Evolutionary conservation across 2,113 vertebrate species (phyloP), one percentile per base, ranked within the genome.

Genomic region (Platysteira castanea): DNA sequence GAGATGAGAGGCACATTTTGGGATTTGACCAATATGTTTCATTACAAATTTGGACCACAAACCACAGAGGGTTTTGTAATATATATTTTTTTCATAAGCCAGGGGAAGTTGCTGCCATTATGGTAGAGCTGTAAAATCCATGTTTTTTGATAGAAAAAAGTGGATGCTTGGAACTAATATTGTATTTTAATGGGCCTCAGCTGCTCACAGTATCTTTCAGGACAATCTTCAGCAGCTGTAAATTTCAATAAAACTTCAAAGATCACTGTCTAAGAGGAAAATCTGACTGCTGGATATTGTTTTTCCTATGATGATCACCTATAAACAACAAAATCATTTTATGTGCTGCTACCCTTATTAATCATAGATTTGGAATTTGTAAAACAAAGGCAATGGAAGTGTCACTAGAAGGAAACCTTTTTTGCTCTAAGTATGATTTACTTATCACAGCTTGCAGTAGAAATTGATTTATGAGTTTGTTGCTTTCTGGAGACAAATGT

Each of bases 391-490:
- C 73, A 85, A 81, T 91, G 87, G 54, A 88, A 86, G 68, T 87
- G 88, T 96, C 95, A 89, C 39, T 46, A 10, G 90, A 74, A 94
- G 93, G 85, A 96, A 94, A 88, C 84, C 63, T 78, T 96, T 93
- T 87, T 89, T 81, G 60, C 53, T 79, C 78, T 73, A 95, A 95
- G 56, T 78, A 39, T 92, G 95, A 94, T 95, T 89, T 93, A 93
- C 92, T 94, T 93, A 95, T 90, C 92, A 82, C 80, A 89, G 76
- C 76, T 92, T 90, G 84, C 73, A 71, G 56, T 46, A 46, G 85
- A 89, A 81, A 68, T 71, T 95, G 95, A 96, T 94, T 95, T 94
- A 96, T 94, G 89, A 71, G n/a, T 92, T 86, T 93, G 53, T 93
- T 84, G 68, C 60, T 87, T 96, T 93, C 92, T 95, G 83, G n/a